These are phyloP conservation scores for Luperina nickerlii DNA, from an alignment of 2,888 invertebrate genomes.

Conservation along the genomic window DNA sequence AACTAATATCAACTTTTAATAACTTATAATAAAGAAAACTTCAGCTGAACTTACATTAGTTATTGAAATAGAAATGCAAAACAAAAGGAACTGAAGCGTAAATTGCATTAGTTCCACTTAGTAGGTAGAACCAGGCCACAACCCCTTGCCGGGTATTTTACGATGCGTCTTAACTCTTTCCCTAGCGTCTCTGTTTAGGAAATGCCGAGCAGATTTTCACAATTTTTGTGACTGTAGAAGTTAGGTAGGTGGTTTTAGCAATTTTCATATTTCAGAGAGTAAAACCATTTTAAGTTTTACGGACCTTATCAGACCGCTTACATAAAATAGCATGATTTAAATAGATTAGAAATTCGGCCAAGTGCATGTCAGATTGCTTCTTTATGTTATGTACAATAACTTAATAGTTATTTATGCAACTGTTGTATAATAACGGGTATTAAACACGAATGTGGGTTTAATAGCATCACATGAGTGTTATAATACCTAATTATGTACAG, in stretches of 20 bases:
- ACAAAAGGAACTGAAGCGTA: constrained; percentile 51
- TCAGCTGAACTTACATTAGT: constrained; percentile 25
- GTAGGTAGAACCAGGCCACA: constrained; percentile 37
- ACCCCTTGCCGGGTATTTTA: constrained; percentile 33
- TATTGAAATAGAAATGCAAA: constrained; percentile 39
- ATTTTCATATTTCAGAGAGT: constrained; percentile 6
- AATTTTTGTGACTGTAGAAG: neutral
- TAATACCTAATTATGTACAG: too few relatives aligned
- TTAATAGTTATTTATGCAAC: too few relatives aligned
- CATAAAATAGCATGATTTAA: neutral
- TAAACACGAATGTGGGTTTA: too few relatives aligned
- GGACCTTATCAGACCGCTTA: neutral
- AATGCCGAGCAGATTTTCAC: constrained; percentile 1
- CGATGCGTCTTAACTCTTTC: constrained; percentile 19
- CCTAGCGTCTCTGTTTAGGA: constrained; percentile 27
- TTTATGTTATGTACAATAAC: too few relatives aligned
- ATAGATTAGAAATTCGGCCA: neutral
- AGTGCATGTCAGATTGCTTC: too few relatives aligned
- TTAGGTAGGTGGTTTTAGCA: neutral
- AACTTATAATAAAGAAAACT: constrained; percentile 22
- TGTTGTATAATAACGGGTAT: too few relatives aligned
- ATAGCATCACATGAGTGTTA: too few relatives aligned
- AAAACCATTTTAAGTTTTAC: neutral
- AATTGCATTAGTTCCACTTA: constrained; percentile 50
- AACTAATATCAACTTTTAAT: constrained; percentile 42